Conservation (phyloP, 2,888 invertebrate species). For the Hirtodrosophila trivittata region DNA sequence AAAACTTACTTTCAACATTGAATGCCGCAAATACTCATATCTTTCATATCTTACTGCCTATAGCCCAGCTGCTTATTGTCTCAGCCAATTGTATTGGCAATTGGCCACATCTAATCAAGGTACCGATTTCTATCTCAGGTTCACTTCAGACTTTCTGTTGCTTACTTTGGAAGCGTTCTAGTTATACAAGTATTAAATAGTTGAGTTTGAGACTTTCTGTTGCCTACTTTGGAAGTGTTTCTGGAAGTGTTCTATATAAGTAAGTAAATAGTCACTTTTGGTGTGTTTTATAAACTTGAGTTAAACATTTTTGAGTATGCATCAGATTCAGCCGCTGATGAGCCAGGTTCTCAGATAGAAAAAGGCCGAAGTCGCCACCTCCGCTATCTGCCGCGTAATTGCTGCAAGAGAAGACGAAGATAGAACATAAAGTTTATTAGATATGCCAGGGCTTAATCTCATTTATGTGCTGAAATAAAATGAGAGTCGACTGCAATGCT, state of each 20-base stretch:
- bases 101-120: slow-evolving; percentile 20
- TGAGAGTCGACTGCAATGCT: slow-evolving; percentile 24
- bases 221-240: slow-evolving; percentile 6
- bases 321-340: slow-evolving; percentile 66
- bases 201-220: too few species aligned
- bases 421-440: slow-evolving; percentile 62
- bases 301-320: slow-evolving; percentile 10
- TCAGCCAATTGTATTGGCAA: slow-evolving; percentile 16
- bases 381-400: slow-evolving; percentile 59
- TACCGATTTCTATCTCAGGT: slow-evolving; percentile 26
- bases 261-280: slow-evolving; percentile 13
- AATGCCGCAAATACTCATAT: too few species aligned
- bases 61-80: slow-evolving; percentile 52
- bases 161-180: slow-evolving; percentile 44
- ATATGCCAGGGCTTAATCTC: slow-evolving; percentile 39
- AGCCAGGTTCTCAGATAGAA: slow-evolving; percentile 75
- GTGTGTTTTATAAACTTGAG: slow-evolving; percentile 20
- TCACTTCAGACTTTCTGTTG: slow-evolving; percentile 67
- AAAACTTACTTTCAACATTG: slow-evolving; percentile 5
- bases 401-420: slow-evolving; percentile 61
- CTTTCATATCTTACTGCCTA: slow-evolving; percentile 25
- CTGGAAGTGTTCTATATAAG: neutral
- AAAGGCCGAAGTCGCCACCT: slow-evolving; percentile 61
- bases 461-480: slow-evolving; percentile 61
- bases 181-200: too few species aligned